Base-by-base conservation (phyloP, 2,888 invertebrate genomes). In the Oligia fasciuncula region DNA sequence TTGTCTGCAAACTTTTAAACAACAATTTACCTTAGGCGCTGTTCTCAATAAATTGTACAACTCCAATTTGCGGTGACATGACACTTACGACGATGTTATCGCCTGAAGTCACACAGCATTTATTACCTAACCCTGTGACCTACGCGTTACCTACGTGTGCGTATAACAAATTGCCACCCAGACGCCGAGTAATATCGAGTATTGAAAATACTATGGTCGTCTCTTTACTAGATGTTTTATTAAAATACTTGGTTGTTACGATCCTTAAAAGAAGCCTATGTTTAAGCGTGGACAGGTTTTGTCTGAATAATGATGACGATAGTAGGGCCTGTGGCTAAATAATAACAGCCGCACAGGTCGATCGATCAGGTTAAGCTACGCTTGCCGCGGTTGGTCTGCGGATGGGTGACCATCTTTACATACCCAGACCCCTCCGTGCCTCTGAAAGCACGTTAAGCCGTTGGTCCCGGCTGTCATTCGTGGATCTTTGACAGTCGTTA, bases 121-220 rank as follows among this genome's bases (percentile, higher is more conserved):
- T 85, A 81, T 84, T 74, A 84, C 74, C 85, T 71, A 81, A 74
- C 77, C 60, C n/a, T 62, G 71, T 68, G 72, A 85, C 85, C 85
- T 84, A 71, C 49, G 70, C 71, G 51, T 74, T 40, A 35, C 60
- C 35, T 68, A 74, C 67, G 72, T 81, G 67, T 63, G 60, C 67
- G 73, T 54, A 84, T 54, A 72, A 81, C 68, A 85, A 85, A 85
- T 85, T 85, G 84, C 68, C 54, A 51, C 23, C 40, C 49, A 66
- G 63, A 65, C 77, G 51, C 23, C 65, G 19, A 68, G 80, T 49
- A 75, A 84, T 84, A 84, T 80, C 11, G 51, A 65, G 67, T 80
- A 83, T 75, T 84, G 76, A 76, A 82, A 79, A 82, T 73, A 69
- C 65, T 65, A 29, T 70, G 69, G 35, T 70, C 8, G 49, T 43